Evolutionary conservation across 2,113 vertebrate genomes (phyloP).

Genomic region (Cebidichthys violaceus): DNA sequence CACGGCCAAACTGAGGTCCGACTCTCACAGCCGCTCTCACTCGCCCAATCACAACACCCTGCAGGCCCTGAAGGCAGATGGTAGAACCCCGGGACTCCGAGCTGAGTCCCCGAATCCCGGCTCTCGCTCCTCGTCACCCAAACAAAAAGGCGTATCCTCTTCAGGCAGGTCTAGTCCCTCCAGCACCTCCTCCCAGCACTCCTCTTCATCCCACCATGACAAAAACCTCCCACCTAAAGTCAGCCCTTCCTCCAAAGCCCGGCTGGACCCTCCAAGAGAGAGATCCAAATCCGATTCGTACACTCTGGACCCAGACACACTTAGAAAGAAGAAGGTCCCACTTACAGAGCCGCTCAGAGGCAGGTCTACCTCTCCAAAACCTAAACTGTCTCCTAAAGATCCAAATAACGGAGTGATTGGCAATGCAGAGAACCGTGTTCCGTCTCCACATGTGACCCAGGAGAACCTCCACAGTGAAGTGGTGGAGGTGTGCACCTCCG

Average conservation of each 20-base stretch:
- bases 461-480: slow-evolving; percentile 98
- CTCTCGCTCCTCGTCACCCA: slow-evolving; percentile 93
- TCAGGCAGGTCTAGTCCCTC: slow-evolving; percentile 89
- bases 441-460: slow-evolving; percentile 96
- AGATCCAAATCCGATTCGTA: slow-evolving; percentile 99
- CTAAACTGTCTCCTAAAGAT: slow-evolving; percentile 92
- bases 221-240: slow-evolving; percentile 92
- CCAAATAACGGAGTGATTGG: slow-evolving; percentile 80
- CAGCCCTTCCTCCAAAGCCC: slow-evolving; percentile 89
- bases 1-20: slow-evolving; percentile 93
- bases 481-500: slow-evolving; percentile 97
- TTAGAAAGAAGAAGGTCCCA: slow-evolving; percentile 96
- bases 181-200: slow-evolving; percentile 87
- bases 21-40: slow-evolving; percentile 96
- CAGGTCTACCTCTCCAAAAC: slow-evolving; percentile 96
- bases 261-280: slow-evolving; percentile 94
- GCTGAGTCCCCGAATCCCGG: slow-evolving; percentile 94
- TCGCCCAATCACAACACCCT: slow-evolving; percentile 98
- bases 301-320: slow-evolving; percentile 94
- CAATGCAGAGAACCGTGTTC: slow-evolving; percentile 91
- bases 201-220: slow-evolving; percentile 90
- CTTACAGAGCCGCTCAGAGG: slow-evolving; percentile 94
- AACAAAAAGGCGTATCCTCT: slow-evolving; percentile 89
- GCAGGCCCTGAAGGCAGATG: slow-evolving; percentile 94
- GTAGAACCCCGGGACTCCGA: slow-evolving; percentile 87